These are phyloP conservation scores for Urocyon cinereoargenteus DNA, from an alignment of 2,797 vertebrate species.

Conservation along the genomic window DNA sequence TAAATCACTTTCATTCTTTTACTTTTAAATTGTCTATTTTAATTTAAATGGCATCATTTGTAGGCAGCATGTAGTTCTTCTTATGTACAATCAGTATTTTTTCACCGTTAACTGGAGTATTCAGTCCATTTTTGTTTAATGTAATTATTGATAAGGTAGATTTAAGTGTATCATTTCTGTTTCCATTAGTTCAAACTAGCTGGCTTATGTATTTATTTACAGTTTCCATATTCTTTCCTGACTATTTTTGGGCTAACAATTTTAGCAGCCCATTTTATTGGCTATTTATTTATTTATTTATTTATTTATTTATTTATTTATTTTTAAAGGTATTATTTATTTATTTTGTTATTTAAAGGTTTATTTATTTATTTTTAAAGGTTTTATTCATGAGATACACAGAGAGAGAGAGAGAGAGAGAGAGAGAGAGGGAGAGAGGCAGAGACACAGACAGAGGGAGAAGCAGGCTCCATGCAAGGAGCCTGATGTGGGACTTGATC, in stretches of 20 bases:
- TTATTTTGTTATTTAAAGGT: no score
- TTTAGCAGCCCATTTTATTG: not conserved
- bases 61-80: not conserved
- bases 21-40: slow-evolving; percentile 9
- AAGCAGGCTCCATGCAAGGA: no score
- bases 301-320: no score
- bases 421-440: no score
- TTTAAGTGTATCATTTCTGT: slow-evolving; percentile 12
- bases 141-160: not conserved
- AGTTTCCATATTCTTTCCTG: not conserved
- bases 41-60: not conserved
- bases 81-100: not conserved
- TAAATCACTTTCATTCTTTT: not conserved
- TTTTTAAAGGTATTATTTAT: no score
- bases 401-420: no score
- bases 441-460: no score
- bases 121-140: slow-evolving; percentile 39
- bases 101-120: not conserved
- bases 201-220: not conserved
- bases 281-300: not conserved
- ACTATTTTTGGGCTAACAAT: not conserved
- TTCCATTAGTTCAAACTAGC: not conserved
- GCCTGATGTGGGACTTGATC: no score
- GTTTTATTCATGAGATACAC: no score
- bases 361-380: no score